Evolutionary conservation across 2,797 vertebrate species (phyloP), one percentile per base, ranked within the genome.

Genomic region (Pseudochaenichthys georgianus): DNA sequence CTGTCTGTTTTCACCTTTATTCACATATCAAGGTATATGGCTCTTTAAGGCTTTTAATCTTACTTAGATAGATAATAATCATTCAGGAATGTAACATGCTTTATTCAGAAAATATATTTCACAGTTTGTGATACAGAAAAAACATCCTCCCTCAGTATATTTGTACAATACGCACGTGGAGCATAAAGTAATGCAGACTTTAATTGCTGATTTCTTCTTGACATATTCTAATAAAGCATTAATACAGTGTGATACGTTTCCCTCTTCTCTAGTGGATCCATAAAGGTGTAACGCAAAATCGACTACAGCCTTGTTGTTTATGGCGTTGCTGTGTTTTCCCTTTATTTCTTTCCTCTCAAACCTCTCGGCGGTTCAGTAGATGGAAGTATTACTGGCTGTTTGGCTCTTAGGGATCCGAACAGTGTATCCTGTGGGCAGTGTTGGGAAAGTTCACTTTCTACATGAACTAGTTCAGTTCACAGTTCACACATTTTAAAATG

Each of bases 181-280:
- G 28, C 19, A 21, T 45, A 52, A 47, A 41, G 17, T 60, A 42
- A 62, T 41, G 19, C 45, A 68, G 28, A 50, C 42, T 72, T 55
- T 54, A 54, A 76, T 80, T 74, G 38, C 63, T 2, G 23, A 15
- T 63, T 70, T 71, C 54, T 71, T 62, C 19, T 11, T 55, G 59
- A 63, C 64, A 63, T 48, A 55, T 85, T 81, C 73, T 78, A 84
- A 80, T 87, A 82, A 75, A 78, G 47, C 58, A 38, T 65, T 16
- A n/a, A 55, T 7, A 38, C 9, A 75, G 59, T 83, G 70, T 81
- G 79, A 84, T 85, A 42, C 53, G 85, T 85, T 38, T 63, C 69
- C 7, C 38, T 19, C 47, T 69, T 34, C 67, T 64, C 19, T 64
- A 77, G 66, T 61, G 64, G 31, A 45, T 83, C 64, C 61, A 15